phyloP scores from a whole-genome alignment of 2,888 invertebrate genomes.

The Microplitis deprimator region DNA sequence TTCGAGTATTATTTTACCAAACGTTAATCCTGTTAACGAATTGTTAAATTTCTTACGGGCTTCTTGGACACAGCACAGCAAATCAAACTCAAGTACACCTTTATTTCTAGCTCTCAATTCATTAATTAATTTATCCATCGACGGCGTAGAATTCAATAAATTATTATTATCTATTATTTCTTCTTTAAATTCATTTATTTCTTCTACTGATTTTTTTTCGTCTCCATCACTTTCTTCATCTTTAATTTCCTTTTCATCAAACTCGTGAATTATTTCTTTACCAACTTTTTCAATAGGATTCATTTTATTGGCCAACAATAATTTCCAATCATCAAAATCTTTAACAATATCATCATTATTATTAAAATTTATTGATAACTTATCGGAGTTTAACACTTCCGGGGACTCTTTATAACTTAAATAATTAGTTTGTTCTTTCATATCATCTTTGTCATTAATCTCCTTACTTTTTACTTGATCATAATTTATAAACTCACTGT shows the following conservation, averaged over 20 bases:
- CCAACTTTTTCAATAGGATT: background rate
- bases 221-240: background rate
- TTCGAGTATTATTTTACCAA: constrained; percentile 52
- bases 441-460: background rate
- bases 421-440: background rate
- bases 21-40: constrained; percentile 50
- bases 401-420: background rate
- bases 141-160: background rate
- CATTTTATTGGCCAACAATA: background rate
- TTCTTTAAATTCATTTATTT: background rate
- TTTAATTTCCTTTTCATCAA: no score
- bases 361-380: background rate
- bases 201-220: background rate
- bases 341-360: background rate
- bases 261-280: background rate
- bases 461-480: background rate
- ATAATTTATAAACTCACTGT: background rate
- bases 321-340: background rate
- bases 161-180: background rate
- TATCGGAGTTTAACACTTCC: background rate
- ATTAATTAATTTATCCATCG: constrained; percentile 49
- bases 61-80: constrained; percentile 52
- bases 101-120: constrained; percentile 47
- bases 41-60: constrained; percentile 55
- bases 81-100: constrained; percentile 56